Evolutionary conservation across 2,888 invertebrate genomes (phyloP), one percentile per base, ranked within the genome.

Genomic region (Drosophila atripex): DNA sequence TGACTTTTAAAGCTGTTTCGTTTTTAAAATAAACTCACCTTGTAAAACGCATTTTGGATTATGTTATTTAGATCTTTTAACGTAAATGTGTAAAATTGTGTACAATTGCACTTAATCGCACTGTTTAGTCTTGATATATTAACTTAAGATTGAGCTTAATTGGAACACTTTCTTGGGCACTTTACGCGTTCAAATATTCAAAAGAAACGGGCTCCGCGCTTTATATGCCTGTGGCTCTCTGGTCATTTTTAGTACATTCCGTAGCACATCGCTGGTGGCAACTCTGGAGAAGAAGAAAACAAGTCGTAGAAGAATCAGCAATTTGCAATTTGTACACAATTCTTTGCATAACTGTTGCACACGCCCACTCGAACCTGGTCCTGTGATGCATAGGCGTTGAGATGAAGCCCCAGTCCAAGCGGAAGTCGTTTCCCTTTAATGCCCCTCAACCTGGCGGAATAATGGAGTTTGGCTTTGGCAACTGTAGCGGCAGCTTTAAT

Each of bases 381-480:
- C 25, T 43, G 47, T 49, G 30, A 61, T 61, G 61, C 35, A 16
- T 23, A 30, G 16, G 46, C 25, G 39, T 28, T 30, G 45, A 41
- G 41, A 52, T 60, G 66, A 66, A 68, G 45, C 49, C 69, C n/a
- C 69, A 69, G 53, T 43, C 51, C 30, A 71, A 61, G 55, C 55
- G 54, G 55, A 68, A 64, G 16, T 64, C 63, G 11, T 64, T 64
- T 23, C 43, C 87, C 83, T 30, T 93, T 5, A 92, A 93, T 63
- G 91, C 92, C 9, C 85, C 88, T 91, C 93, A 66, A 92, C 91
- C 52, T 1, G 88, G 80, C 25, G 78, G 82, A 38, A 77, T 92
- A 88, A 85, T 89, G 90, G 75, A 90, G 87, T 76, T 87, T 68
- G 61, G 87, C 4, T 64, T 73, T 77, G 6, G 45, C 21, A 53